Conservation (phyloP, 1,140 invertebrate genomes). For the Hyles vespertilio region DNA sequence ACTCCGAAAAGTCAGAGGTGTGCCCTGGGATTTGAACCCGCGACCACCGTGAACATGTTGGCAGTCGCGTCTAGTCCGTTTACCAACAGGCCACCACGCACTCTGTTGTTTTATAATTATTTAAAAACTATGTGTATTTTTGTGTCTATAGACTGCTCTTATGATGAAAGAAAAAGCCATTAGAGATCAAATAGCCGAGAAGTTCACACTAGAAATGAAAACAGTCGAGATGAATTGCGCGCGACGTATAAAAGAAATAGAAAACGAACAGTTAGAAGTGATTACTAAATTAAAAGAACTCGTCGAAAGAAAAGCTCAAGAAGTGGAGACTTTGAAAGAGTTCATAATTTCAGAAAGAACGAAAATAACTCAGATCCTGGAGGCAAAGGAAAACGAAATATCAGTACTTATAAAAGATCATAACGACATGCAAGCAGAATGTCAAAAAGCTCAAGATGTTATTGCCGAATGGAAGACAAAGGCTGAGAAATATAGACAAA, state of each 20-base stretch:
- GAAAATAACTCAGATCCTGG: conserved; percentile 72
- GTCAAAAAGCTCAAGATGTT: conserved; percentile 48
- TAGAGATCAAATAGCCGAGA: conserved; percentile 76
- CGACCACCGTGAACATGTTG: too few species aligned
- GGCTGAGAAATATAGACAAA: conserved; percentile 58
- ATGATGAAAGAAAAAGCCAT: conserved; percentile 74
- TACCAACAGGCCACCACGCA: too few species aligned
- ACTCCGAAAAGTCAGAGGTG: too few species aligned
- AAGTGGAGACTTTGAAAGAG: conserved; percentile 76
- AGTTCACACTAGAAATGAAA: conserved; percentile 76
- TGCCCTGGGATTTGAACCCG: too few species aligned
- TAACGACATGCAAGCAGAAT: conserved; percentile 51
- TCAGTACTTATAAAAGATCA: conserved; percentile 63
- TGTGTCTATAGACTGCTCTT: conserved; percentile 46
- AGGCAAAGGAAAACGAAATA: conserved; percentile 67
- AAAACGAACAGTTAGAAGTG: conserved; percentile 61
- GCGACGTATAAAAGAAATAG: conserved; percentile 65
- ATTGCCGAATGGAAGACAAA: conserved; percentile 46
- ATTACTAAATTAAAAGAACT: conserved; percentile 69
- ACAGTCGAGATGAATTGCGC: conserved; percentile 70
- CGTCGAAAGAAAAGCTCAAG: conserved; percentile 73
- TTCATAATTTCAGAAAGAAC: conserved; percentile 75
- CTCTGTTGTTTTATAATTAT: too few species aligned
- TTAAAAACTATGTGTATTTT: background rate
- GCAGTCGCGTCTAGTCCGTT: too few species aligned